These are phyloP conservation scores for Cyclophora punctaria DNA, from an alignment of 2,888 invertebrate species.

Conservation along the genomic window DNA sequence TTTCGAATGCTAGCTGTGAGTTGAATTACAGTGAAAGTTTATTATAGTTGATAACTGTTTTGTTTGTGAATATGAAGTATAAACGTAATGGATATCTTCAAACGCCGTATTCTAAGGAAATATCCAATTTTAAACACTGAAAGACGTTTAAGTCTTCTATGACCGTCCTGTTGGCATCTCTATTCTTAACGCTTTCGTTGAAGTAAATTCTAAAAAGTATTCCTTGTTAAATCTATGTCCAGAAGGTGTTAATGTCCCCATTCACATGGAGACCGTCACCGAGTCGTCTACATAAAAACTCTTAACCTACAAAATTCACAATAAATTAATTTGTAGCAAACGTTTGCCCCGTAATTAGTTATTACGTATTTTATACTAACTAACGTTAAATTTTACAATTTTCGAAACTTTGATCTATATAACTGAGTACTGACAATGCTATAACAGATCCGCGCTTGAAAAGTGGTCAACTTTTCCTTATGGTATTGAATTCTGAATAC, in stretches of 20 bases:
- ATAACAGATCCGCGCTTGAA: constrained; percentile 1
- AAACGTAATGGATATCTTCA: neutral
- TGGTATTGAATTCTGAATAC: constrained; percentile 36
- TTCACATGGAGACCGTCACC: too few relatives aligned
- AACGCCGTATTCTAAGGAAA: neutral
- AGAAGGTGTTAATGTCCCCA: too few relatives aligned
- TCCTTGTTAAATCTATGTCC: too few relatives aligned
- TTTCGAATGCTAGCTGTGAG: constrained; percentile 54
- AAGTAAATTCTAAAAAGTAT: too few relatives aligned
- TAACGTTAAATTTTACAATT: constrained; percentile 22
- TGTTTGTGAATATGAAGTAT: constrained; percentile 1
- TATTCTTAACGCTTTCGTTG: constrained; percentile 1
- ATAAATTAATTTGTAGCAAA: too few relatives aligned
- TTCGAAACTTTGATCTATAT: constrained; percentile 25
- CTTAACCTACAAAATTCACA: too few relatives aligned
- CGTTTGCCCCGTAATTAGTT: too few relatives aligned
- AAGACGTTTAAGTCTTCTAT: constrained; percentile 20
- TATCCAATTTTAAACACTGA: neutral
- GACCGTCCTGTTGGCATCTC: constrained; percentile 46
- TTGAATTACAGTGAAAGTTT: constrained; percentile 1
- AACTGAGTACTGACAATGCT: constrained; percentile 2
- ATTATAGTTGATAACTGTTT: neutral
- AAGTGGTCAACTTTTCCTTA: constrained; percentile 27
- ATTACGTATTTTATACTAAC: too few relatives aligned
- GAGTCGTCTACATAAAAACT: too few relatives aligned